Conservation (phyloP, 2,113 vertebrate species). For the Potamarius usumacintae region DNA sequence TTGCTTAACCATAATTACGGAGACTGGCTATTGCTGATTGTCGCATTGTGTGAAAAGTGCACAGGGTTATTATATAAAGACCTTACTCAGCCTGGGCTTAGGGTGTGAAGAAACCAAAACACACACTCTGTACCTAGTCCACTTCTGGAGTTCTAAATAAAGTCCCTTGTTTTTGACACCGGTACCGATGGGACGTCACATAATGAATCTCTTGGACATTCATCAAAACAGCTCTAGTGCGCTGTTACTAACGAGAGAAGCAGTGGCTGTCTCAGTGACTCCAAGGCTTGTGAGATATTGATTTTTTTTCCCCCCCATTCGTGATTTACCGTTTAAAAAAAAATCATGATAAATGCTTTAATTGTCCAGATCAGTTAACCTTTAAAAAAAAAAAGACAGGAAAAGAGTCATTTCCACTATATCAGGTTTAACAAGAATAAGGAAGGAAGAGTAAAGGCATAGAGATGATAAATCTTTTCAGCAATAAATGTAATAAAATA, state of each 20-base stretch:
- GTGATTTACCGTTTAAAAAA: neutral
- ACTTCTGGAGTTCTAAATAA: conserved; percentile 24
- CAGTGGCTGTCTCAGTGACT: neutral
- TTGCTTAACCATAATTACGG: conserved; percentile 48
- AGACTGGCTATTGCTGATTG: conserved; percentile 45
- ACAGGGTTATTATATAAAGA: conserved; percentile 31
- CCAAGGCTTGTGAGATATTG: conserved; percentile 1
- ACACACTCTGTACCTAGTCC: neutral
- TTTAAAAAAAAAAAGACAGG: neutral
- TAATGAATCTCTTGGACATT: conserved; percentile 8
- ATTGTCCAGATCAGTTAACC: neutral
- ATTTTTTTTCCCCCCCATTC: neutral
- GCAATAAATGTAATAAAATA: neutral
- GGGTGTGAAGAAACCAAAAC: neutral
- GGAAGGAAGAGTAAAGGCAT: neutral
- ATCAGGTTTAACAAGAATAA: neutral
- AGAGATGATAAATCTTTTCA: neutral
- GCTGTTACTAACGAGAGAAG: neutral
- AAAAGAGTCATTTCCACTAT: neutral
- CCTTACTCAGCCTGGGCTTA: neutral
- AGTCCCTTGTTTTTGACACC: conserved; percentile 18
- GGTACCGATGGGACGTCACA: neutral
- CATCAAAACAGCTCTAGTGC: conserved; percentile 21
- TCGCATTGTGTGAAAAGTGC: conserved; percentile 25
- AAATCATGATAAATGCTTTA: neutral